phyloP scores from a whole-genome alignment of 2,888 invertebrate species.

The Stegana nigrithorax region DNA sequence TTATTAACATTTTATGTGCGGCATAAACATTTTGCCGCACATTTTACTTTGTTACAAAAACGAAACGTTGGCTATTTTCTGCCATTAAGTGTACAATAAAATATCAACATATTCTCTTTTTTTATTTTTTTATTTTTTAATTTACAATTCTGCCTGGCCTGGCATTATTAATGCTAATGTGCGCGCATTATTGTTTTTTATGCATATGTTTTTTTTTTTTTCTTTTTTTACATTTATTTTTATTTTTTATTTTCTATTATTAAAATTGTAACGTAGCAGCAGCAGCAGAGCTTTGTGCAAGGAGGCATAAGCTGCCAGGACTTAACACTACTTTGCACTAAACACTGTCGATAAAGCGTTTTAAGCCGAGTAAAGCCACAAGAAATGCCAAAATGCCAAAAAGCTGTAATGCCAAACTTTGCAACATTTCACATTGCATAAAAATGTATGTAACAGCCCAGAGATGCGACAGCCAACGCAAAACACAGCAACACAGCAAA shows the following conservation, averaged over 20 bases:
- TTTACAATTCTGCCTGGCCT: background rate
- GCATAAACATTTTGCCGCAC: constrained; percentile 12
- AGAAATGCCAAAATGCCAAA: background rate
- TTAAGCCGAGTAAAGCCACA: constrained; percentile 6
- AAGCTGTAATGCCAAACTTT: no score
- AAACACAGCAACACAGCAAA: background rate
- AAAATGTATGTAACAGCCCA: background rate
- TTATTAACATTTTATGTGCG: constrained; percentile 13
- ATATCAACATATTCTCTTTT: no score
- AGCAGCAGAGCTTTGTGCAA: background rate
- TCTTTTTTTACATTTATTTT: no score
- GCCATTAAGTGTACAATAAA: constrained; percentile 10
- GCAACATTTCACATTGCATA: no score
- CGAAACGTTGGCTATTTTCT: constrained; percentile 8
- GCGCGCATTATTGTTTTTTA: background rate
- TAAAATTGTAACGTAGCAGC: no score
- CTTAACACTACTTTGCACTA: no score
- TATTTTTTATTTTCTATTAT: no score
- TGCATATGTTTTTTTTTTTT: no score
- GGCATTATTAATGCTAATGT: background rate
- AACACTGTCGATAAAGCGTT: background rate
- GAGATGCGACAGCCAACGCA: background rate
- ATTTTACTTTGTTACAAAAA: background rate
- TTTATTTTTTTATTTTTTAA: no score
- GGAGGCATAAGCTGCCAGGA: no score